Percentiles rank a stretch among this genome's conserved stretches.
phyloP scores from a whole-genome alignment of 2,113 vertebrate species.

The Amazona guildingii region DNA sequence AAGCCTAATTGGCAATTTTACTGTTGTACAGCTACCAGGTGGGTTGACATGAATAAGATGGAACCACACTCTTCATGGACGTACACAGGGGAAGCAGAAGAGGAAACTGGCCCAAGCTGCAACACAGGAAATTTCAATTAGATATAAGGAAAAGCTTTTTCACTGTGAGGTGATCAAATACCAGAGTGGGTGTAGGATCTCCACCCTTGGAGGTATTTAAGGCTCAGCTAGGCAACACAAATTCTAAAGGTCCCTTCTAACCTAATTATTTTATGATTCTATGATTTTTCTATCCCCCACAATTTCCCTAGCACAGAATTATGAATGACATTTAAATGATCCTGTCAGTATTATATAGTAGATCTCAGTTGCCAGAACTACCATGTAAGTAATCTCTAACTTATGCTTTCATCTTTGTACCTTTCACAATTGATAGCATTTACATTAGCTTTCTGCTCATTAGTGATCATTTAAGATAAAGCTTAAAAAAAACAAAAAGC shows the following conservation, averaged over 20 bases:
- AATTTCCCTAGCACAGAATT: not conserved
- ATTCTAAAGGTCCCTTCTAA: not conserved
- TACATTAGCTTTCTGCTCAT: not conserved
- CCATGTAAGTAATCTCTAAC: not conserved
- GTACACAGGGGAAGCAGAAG: not conserved
- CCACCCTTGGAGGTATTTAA: not conserved
- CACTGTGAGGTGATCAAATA: not conserved
- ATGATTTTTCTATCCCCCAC: not conserved
- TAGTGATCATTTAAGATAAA: not conserved
- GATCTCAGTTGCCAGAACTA: not conserved
- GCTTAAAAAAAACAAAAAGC: not conserved
- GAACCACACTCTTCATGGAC: not conserved
- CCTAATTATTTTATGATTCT: not conserved
- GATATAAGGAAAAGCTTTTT: not conserved
- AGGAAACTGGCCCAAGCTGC: not conserved
- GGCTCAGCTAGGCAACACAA: not conserved
- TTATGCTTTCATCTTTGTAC: not conserved
- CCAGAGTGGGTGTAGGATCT: not conserved
- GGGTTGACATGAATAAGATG: not conserved
- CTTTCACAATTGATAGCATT: not conserved
- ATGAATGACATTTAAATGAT: not conserved
- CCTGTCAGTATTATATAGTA: not conserved
- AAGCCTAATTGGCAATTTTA: not conserved
- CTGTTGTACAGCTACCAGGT: not conserved
- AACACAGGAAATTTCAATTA: not conserved